Percentiles rank a stretch among this genome's conserved stretches.
Evolutionary conservation across 2,113 vertebrate genomes (phyloP).

Genomic region (Menidia beryllina): DNA sequence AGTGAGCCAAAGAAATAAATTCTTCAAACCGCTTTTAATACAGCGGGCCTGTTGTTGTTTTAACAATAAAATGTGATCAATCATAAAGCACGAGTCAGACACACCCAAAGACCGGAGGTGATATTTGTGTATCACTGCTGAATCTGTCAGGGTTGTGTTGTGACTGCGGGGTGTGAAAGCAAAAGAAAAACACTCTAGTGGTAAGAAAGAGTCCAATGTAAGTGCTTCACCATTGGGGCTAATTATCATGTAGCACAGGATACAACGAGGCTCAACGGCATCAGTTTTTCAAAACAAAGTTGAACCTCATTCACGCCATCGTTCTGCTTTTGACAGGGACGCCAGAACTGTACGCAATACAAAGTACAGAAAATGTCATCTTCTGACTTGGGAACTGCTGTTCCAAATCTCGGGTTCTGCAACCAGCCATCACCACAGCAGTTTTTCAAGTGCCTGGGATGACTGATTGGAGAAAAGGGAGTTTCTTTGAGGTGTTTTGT

Average conservation of each 20-base stretch:
- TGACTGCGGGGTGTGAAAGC: background rate
- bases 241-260: too few relatives aligned
- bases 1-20: conserved; percentile 4
- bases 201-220: too few relatives aligned
- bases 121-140: background rate
- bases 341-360: background rate
- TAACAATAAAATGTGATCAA: background rate
- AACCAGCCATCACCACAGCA: too few relatives aligned
- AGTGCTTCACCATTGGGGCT: too few relatives aligned
- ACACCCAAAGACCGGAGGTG: background rate
- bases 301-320: background rate
- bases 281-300: too few relatives aligned
- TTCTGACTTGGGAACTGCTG: too few relatives aligned
- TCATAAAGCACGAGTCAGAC: too few relatives aligned
- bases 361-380: too few relatives aligned
- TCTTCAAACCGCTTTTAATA: background rate
- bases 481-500: background rate
- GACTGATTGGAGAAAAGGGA: background rate
- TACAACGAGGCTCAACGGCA: too few relatives aligned
- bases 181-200: background rate
- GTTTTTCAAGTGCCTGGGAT: background rate
- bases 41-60: too few relatives aligned
- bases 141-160: background rate
- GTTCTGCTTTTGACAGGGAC: too few relatives aligned
- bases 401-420: too few relatives aligned